Percentiles rank a stretch among this genome's conserved stretches.
Evolutionary conservation across 2,113 vertebrate species (phyloP).

Genomic region (Columba livia): DNA sequence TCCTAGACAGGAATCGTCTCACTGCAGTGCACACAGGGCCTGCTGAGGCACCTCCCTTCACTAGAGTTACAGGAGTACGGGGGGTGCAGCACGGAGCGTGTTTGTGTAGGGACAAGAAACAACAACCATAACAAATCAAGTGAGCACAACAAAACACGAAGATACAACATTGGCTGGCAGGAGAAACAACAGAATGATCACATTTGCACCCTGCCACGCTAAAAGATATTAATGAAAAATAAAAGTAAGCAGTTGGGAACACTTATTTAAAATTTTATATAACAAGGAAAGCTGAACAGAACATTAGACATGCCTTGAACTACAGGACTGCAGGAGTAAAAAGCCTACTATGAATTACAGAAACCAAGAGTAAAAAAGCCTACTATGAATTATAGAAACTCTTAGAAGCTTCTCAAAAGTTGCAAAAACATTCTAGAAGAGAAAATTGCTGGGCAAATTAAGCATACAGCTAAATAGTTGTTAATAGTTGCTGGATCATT

Average conservation of each 20-base stretch:
- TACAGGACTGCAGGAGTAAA: background rate
- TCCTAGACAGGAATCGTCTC: background rate
- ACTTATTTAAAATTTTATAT: background rate
- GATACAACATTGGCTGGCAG: background rate
- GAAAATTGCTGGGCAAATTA: background rate
- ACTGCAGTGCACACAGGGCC: background rate
- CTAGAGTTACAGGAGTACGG: background rate
- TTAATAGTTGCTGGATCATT: background rate
- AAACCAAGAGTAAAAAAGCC: background rate
- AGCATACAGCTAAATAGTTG: background rate
- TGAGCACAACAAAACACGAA: background rate
- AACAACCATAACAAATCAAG: background rate
- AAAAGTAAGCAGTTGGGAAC: background rate
- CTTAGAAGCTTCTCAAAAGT: background rate
- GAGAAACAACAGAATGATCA: background rate
- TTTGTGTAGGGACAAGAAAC: background rate
- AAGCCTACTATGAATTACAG: background rate
- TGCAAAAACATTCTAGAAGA: background rate
- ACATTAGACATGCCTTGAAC: background rate
- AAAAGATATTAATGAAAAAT: background rate
- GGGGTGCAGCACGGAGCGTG: background rate
- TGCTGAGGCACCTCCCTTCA: background rate
- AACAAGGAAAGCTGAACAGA: background rate
- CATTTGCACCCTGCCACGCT: background rate
- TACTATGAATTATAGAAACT: background rate